These are phyloP conservation scores for Sesamia inferens DNA, from an alignment of 2,888 invertebrate species.

Conservation along the genomic window DNA sequence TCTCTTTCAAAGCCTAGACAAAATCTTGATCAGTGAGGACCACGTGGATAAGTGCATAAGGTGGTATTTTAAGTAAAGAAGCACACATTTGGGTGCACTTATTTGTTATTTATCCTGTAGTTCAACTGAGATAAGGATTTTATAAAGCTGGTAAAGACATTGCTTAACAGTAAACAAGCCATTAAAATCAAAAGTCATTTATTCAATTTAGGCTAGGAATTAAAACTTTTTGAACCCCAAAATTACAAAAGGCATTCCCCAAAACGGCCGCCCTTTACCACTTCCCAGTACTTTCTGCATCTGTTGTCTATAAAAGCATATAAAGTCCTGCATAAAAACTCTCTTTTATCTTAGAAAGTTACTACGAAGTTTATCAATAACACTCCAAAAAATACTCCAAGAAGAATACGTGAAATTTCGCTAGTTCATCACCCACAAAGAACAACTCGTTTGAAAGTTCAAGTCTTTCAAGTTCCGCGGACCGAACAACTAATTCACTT, in stretches of 20 bases:
- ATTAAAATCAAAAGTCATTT: no score
- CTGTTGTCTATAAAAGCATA: background rate
- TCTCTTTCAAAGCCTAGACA: background rate
- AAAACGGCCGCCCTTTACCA: background rate
- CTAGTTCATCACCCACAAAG: conserved; percentile 42
- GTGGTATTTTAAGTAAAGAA: background rate
- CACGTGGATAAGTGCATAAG: background rate
- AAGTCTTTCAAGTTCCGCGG: conserved; percentile 36
- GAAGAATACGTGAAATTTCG: conserved; percentile 23
- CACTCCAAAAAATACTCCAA: conserved; percentile 14
- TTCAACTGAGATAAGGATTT: background rate
- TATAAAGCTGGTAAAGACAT: background rate
- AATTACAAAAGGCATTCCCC: background rate
- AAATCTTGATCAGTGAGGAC: background rate
- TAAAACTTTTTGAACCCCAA: background rate
- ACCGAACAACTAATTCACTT: conserved; percentile 60
- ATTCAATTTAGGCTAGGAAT: background rate
- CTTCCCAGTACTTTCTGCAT: background rate
- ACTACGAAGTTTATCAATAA: conserved; percentile 28
- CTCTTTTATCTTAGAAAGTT: background rate
- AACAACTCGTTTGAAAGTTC: conserved; percentile 53
- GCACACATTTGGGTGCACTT: background rate
- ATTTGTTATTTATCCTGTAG: background rate
- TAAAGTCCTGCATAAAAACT: background rate
- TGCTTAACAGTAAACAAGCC: background rate